Evolutionary conservation across 2,113 vertebrate species (phyloP).

Genomic region (Lepidothrix coronata): DNA sequence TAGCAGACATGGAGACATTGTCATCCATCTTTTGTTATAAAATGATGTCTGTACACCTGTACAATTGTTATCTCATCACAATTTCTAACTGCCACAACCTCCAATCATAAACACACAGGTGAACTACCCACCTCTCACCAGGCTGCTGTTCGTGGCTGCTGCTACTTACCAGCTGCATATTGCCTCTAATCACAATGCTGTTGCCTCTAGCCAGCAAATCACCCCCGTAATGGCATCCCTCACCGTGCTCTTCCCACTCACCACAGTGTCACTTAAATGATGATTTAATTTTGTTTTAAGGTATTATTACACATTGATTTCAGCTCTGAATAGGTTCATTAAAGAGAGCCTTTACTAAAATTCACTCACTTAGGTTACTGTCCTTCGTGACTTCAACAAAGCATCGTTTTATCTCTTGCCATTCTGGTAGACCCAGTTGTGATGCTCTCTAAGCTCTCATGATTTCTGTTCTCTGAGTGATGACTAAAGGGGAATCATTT

Average conservation of each 20-base stretch:
- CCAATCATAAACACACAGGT: background rate
- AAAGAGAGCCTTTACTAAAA: background rate
- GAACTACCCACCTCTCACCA: background rate
- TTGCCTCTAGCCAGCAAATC: background rate
- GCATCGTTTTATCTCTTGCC: background rate
- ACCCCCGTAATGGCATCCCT: background rate
- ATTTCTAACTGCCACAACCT: background rate
- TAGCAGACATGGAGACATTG: background rate
- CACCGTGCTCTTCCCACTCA: background rate
- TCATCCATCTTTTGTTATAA: background rate
- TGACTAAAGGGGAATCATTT: constrained; percentile 11
- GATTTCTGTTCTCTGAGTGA: background rate
- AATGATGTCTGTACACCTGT: background rate
- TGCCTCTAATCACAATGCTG: background rate
- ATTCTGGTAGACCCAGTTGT: background rate
- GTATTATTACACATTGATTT: background rate
- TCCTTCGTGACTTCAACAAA: background rate
- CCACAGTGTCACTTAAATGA: background rate
- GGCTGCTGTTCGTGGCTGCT: background rate
- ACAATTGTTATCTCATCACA: background rate
- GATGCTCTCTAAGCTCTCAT: background rate
- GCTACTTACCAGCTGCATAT: background rate
- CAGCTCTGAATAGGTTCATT: background rate
- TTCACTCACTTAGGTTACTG: background rate
- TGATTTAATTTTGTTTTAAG: background rate